These are phyloP conservation scores for Pelobates fuscus DNA, from an alignment of 2,113 vertebrate species.

Conservation along the genomic window DNA sequence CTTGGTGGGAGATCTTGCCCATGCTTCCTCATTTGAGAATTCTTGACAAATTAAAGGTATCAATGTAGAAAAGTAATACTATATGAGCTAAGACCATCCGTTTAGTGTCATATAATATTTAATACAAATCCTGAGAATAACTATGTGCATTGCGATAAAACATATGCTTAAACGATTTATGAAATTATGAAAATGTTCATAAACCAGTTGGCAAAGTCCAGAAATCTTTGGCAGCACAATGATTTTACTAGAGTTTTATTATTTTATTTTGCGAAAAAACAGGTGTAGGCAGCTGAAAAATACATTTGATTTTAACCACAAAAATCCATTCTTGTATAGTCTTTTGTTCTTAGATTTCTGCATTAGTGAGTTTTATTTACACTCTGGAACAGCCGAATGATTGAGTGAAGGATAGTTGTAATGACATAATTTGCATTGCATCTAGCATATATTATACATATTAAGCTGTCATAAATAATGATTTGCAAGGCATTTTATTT, in stretches of 20 bases:
- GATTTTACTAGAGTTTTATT: conserved; percentile 6
- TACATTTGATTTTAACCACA: neutral
- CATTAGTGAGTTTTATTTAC: neutral
- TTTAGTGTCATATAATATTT: conserved; percentile 11
- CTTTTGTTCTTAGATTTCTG: neutral
- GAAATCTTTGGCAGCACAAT: conserved; percentile 9
- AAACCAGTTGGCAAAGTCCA: conserved; percentile 8
- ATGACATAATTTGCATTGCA: too few species aligned
- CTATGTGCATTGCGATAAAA: neutral
- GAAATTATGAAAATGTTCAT: conserved; percentile 5
- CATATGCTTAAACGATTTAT: conserved; percentile 33
- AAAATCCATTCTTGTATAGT: neutral
- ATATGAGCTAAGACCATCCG: too few species aligned
- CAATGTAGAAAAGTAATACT: too few species aligned
- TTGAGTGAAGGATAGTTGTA: too few species aligned
- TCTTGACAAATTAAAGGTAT: too few species aligned
- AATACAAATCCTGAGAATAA: conserved; percentile 7
- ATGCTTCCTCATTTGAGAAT: too few species aligned
- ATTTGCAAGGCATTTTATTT: too few species aligned
- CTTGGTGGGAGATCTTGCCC: too few species aligned
- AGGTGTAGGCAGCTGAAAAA: conserved; percentile 30
- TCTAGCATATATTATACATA: too few species aligned
- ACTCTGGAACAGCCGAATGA: too few species aligned
- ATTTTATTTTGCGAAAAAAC: neutral
- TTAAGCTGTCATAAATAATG: too few species aligned